Percentiles rank a stretch among this genome's conserved stretches.
Conservation (phyloP, 1,140 invertebrate genomes). For the Hylyphantes graminicola region DNA sequence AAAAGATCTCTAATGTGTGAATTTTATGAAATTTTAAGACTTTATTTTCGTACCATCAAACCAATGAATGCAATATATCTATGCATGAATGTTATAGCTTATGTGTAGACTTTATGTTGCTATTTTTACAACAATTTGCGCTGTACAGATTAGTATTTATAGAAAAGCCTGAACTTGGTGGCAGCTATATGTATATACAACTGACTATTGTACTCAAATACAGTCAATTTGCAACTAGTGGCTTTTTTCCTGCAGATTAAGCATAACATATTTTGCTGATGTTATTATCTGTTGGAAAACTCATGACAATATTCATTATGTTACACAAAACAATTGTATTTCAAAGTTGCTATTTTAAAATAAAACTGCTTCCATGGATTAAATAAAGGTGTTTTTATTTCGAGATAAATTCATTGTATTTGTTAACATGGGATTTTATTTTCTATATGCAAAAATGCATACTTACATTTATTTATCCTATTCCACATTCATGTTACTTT, state of each 20-base stretch:
- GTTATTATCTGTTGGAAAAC: background rate
- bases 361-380: slow-evolving; percentile 36
- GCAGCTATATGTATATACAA: slow-evolving; percentile 20
- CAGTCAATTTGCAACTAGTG: background rate
- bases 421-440: too few species aligned
- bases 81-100: background rate
- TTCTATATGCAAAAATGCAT: too few species aligned
- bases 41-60: background rate
- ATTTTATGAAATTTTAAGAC: background rate
- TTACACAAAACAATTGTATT: background rate
- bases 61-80: background rate
- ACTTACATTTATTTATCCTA: too few species aligned
- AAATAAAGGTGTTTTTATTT: background rate
- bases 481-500: too few species aligned
- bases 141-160: background rate
- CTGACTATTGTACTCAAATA: background rate
- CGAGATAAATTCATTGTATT: background rate
- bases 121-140: slow-evolving; percentile 6
- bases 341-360: slow-evolving; percentile 33
- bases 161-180: slow-evolving; percentile 21
- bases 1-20: background rate
- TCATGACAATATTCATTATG: slow-evolving; percentile 11
- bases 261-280: background rate
- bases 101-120: slow-evolving; percentile 1
- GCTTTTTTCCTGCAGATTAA: slow-evolving; percentile 1